Conservation (phyloP, 2,797 vertebrate species). For the Avahi laniger region DNA sequence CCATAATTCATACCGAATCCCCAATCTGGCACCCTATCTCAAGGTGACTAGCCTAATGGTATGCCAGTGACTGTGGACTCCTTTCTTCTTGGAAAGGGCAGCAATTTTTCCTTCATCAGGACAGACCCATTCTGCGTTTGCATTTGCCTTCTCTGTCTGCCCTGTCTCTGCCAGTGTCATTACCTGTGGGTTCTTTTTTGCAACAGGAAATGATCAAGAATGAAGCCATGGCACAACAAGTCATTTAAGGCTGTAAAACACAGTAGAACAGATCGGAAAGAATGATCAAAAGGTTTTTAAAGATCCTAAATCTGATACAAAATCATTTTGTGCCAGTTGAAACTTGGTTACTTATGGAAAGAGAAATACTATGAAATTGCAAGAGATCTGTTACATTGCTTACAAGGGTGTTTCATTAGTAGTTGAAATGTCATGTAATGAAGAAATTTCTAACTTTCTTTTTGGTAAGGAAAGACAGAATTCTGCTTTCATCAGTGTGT, state of each 20-base stretch:
- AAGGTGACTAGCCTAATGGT: not conserved
- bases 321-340: not conserved
- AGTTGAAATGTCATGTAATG: not conserved
- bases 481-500: not conserved
- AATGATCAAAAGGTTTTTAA: not conserved
- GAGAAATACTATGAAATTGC: not conserved
- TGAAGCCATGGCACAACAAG: not conserved
- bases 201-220: not conserved
- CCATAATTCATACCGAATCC: not conserved
- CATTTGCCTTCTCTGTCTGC: not conserved
- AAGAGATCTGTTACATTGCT: not conserved
- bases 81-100: slow-evolving; percentile 1
- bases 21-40: not conserved
- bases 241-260: not conserved
- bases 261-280: not conserved
- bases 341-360: not conserved
- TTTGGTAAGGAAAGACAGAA: not conserved
- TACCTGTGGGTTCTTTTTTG: not conserved
- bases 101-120: not conserved
- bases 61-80: not conserved
- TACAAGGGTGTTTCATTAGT: not conserved
- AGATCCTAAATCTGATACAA: not conserved
- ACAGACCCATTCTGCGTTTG: not conserved
- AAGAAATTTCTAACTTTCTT: not conserved
- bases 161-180: not conserved